These are phyloP conservation scores for Zonitis immaculata DNA, from an alignment of 2,888 invertebrate species.

Conservation along the genomic window DNA sequence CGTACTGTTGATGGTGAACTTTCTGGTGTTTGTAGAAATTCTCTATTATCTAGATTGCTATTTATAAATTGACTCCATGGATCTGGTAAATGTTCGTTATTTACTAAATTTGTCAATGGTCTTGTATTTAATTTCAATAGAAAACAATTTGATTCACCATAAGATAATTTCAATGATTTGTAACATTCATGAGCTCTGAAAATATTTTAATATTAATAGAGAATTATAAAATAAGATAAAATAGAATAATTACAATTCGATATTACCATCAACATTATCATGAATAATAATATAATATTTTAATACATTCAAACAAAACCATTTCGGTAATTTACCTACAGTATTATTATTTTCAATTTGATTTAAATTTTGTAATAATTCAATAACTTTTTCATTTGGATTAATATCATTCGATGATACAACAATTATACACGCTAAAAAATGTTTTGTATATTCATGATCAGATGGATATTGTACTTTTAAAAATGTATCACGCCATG, in stretches of 20 bases:
- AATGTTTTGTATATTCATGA: constrained; percentile 93
- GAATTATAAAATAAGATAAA: constrained; percentile 3
- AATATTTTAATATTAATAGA: constrained; percentile 6
- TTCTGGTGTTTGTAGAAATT: constrained; percentile 34
- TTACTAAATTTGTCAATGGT: constrained; percentile 53
- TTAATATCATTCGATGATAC: constrained; percentile 67
- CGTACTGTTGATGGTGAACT: constrained; percentile 33
- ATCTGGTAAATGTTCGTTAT: constrained; percentile 63
- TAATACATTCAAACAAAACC: constrained; percentile 75
- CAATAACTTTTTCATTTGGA: constrained; percentile 77
- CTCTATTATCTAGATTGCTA: constrained; percentile 45
- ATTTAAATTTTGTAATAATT: constrained; percentile 74
- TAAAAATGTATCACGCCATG: constrained; percentile 89
- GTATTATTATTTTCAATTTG: constrained; percentile 69
- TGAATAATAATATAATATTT: constrained; percentile 88
- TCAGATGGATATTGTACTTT: constrained; percentile 85
- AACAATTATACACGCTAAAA: constrained; percentile 76
- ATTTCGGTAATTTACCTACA: constrained; percentile 76
- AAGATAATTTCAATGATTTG: constrained; percentile 79
- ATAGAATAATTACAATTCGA: constrained; percentile 61
- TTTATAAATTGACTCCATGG: constrained; percentile 80
- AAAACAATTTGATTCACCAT: constrained; percentile 84
- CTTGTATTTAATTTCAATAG: constrained; percentile 86
- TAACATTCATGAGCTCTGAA: constrained; percentile 77
- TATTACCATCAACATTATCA: constrained; percentile 70